Percentiles rank a stretch among this genome's conserved stretches.
Conservation (phyloP, 1,140 invertebrate genomes). For the Brachionus rubens region DNA sequence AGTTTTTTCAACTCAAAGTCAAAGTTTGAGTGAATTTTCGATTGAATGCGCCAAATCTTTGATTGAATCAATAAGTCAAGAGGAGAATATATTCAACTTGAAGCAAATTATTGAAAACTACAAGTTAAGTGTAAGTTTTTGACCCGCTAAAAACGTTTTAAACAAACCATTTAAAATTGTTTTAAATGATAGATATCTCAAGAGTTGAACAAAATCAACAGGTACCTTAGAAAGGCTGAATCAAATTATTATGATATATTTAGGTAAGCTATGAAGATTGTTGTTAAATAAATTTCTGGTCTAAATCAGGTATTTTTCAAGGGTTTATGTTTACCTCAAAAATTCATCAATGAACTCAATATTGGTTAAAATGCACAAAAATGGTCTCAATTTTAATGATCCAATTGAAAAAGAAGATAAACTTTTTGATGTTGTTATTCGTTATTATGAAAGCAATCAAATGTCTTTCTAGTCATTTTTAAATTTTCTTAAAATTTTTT, state of each 20-base stretch:
- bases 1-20: too few relatives aligned
- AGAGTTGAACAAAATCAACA: not conserved
- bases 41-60: not conserved
- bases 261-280: not conserved
- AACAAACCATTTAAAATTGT: not conserved
- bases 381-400: not conserved
- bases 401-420: too few relatives aligned
- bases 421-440: too few relatives aligned
- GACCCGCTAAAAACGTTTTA: not conserved
- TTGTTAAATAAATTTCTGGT: not conserved
- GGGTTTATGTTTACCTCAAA: not conserved
- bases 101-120: not conserved
- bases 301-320: not conserved
- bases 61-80: not conserved
- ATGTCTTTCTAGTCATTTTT: too few relatives aligned
- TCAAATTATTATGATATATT: not conserved
- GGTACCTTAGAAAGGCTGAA: not conserved
- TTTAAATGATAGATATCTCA: not conserved
- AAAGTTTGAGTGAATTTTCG: not conserved
- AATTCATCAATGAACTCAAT: not conserved
- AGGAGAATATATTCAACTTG: not conserved
- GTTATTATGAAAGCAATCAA: too few relatives aligned
- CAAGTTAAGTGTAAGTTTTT: not conserved
- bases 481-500: too few relatives aligned
- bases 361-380: not conserved